A percentile compares a stretch with the other conserved stretches of the same genome.
Conservation (phyloP, 1,140 invertebrate species). For the Oscheius sp. region DNA sequence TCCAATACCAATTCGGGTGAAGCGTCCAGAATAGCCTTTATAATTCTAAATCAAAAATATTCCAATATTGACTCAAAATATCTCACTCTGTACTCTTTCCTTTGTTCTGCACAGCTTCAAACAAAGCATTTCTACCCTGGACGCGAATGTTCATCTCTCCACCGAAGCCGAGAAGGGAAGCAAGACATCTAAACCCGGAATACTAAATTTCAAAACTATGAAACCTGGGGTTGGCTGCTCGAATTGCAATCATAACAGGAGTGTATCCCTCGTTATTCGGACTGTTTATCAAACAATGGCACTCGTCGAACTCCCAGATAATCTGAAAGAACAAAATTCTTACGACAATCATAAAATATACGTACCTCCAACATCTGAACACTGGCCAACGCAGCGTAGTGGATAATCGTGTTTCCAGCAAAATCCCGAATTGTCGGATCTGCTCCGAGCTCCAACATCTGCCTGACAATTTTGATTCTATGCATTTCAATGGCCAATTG, state of each 20-base stretch:
- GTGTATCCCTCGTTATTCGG: slow-evolving; percentile 55
- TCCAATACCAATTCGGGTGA: slow-evolving; percentile 50
- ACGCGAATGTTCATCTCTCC: slow-evolving; percentile 44
- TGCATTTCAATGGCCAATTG: slow-evolving; percentile 57
- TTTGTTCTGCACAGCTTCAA: slow-evolving; percentile 55
- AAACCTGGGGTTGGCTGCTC: slow-evolving; percentile 57
- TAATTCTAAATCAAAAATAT: slow-evolving; percentile 48
- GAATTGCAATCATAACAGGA: slow-evolving; percentile 53
- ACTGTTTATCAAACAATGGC: slow-evolving; percentile 49
- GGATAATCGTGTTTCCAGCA: slow-evolving; percentile 51
- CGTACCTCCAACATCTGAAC: slow-evolving; percentile 53
- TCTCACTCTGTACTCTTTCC: slow-evolving; percentile 57
- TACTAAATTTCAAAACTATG: too few relatives aligned
- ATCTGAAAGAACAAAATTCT: slow-evolving; percentile 36
- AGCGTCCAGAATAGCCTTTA: slow-evolving; percentile 50
- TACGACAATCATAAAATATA: background rate
- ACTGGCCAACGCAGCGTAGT: slow-evolving; percentile 54
- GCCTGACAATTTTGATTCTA: slow-evolving; percentile 49
- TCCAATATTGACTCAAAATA: background rate
- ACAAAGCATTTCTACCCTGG: slow-evolving; percentile 54
- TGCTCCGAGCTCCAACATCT: slow-evolving; percentile 48
- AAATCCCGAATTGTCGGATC: slow-evolving; percentile 47
- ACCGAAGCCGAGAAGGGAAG: slow-evolving; percentile 42
- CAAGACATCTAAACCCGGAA: slow-evolving; percentile 52
- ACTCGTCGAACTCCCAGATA: slow-evolving; percentile 44